A percentile compares a stretch with the other conserved stretches of the same genome.
These are phyloP conservation scores for Otis tarda DNA, from an alignment of 2,113 vertebrate species.

Conservation along the genomic window DNA sequence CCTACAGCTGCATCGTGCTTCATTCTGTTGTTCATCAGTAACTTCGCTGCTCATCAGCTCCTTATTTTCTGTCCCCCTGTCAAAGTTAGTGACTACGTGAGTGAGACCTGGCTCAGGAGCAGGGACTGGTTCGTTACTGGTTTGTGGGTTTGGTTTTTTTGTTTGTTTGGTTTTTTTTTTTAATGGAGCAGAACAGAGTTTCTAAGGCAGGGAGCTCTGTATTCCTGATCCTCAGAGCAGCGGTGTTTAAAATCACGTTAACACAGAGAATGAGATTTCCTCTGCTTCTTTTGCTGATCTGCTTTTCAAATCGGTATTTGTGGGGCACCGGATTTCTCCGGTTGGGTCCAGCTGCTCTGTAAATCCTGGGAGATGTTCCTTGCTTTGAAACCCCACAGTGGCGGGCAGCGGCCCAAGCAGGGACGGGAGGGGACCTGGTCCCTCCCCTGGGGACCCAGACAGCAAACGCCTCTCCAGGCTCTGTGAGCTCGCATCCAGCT, in stretches of 20 bases:
- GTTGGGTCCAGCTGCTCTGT: background rate
- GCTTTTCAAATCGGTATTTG: background rate
- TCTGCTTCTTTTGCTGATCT: background rate
- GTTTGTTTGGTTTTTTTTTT: background rate
- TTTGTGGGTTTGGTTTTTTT: too few species aligned
- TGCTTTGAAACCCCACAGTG: rapidly evolving
- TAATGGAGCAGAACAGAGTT: background rate
- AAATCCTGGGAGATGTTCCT: background rate
- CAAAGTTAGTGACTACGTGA: background rate
- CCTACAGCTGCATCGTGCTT: rapidly evolving
- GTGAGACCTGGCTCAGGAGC: background rate
- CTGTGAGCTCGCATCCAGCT: background rate
- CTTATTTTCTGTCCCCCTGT: background rate
- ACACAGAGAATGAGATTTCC: background rate
- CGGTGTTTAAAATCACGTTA: background rate
- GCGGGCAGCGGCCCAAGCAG: background rate
- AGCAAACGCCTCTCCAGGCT: background rate
- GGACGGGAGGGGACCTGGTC: background rate
- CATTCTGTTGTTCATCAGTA: rapidly evolving
- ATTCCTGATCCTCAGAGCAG: background rate
- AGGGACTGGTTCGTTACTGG: background rate
- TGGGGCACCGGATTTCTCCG: background rate
- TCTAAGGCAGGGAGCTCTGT: background rate
- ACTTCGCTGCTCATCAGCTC: background rate
- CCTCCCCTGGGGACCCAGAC: background rate